Evolutionary conservation across 2,888 invertebrate species (phyloP).

Genomic region (Phyllotreta cruciferae): DNA sequence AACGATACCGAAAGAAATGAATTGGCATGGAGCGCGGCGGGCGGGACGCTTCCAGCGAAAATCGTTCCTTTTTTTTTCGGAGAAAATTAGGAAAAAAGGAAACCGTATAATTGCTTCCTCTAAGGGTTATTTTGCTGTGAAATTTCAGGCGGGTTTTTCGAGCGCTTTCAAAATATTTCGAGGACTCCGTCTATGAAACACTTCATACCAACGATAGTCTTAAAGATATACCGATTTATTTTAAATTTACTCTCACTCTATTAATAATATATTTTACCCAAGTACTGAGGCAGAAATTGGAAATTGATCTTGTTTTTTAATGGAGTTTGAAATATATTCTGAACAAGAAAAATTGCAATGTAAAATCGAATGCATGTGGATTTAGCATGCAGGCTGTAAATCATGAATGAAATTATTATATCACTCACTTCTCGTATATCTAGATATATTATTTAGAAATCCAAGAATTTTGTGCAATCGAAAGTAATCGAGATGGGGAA

Average conservation of each 20-base stretch:
- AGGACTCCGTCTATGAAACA: slow-evolving; percentile 46
- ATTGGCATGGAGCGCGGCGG: slow-evolving; percentile 35
- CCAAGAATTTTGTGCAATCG: no score
- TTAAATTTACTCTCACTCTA: neutral
- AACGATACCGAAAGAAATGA: slow-evolving; percentile 39
- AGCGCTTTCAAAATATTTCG: slow-evolving; percentile 56
- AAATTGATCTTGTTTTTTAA: no score
- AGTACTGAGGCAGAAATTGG: no score
- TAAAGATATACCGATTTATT: slow-evolving; percentile 3
- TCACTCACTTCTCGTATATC: no score
- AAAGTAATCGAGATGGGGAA: no score
- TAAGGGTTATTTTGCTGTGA: slow-evolving; percentile 48
- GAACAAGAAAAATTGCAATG: no score
- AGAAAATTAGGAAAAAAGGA: slow-evolving; percentile 29
- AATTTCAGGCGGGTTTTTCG: slow-evolving; percentile 48
- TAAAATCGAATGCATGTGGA: no score
- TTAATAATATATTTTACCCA: no score
- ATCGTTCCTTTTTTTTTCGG: slow-evolving; percentile 34
- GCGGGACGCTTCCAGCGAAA: slow-evolving; percentile 30
- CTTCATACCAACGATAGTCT: slow-evolving; percentile 11
- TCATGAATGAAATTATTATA: no score
- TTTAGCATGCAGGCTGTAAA: no score
- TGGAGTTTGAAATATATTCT: no score
- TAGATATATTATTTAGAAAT: no score
- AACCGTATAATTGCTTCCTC: slow-evolving; percentile 41